Base-by-base conservation (phyloP, 2,888 invertebrate species). In the Drosophila mercatorum region DNA sequence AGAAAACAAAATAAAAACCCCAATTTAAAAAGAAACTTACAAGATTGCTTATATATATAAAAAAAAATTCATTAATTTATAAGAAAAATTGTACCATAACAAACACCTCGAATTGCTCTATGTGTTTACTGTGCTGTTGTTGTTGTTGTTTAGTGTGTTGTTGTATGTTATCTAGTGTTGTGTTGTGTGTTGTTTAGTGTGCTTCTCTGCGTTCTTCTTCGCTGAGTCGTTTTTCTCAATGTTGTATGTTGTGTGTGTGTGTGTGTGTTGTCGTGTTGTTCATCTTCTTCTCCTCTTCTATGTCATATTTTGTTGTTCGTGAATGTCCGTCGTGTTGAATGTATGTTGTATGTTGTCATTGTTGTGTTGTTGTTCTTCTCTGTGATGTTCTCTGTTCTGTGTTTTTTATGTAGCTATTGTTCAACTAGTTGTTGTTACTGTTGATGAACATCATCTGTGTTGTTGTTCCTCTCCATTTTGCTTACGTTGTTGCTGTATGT, bases 81-180 rank as follows among this genome's bases (percentile, higher is more conserved):
- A 52, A 68, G 51, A 57, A 52, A 49, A 44, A 40, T 68, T 68
- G 68, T 68, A 68, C 68, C 68, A 68, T 68, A 57, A 68, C 38
- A 34, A 68, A 68, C 68, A 68, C 44, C 68, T 34, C 34, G 68
- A 40, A 43, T 51, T 49, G 31, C 10, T 49, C n/a, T 31, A 46
- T 46, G 49, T 43, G 17, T 34, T 17, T 31, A n/a, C 2, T 31
- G 28, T 49, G 28, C 7, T 49, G 3, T n/a, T 59, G 58, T 34
- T 12, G 2, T 22, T 68, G 52, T 63, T 60, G 57, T 58, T 11
- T 60, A 11, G 6, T 44, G 43, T 26, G 26, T 46, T 17, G 17
- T 17, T 17, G 17, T 17, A 17, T 17, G 17, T 17, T 17, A 17
- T 17, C 17, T 17, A 17, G 0, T 17, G 17, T 17, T 17, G 17